Evolutionary conservation across 2,113 vertebrate genomes (phyloP).

Genomic region (Thermophis baileyi): DNA sequence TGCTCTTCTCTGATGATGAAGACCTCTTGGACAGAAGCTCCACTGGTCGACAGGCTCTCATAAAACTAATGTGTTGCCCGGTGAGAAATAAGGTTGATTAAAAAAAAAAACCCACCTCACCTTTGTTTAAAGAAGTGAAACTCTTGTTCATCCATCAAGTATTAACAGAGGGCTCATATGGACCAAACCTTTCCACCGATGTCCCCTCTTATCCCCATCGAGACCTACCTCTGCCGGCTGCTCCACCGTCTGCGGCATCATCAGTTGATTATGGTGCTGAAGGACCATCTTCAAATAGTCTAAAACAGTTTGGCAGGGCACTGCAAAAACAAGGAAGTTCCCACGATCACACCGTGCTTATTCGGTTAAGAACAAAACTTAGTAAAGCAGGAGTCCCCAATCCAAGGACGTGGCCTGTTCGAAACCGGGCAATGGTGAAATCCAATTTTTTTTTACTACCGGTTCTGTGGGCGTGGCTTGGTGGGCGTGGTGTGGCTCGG

Average conservation of each 20-base stretch:
- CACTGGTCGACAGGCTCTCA: neutral
- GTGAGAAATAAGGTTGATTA: neutral
- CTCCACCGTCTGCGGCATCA: constrained; percentile 82
- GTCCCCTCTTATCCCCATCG: neutral
- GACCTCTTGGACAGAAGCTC: no score
- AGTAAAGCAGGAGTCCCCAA: no score
- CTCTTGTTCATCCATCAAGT: neutral
- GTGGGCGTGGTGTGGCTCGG: no score
- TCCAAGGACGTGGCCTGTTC: no score
- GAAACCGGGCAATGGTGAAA: no score
- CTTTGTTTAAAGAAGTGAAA: neutral
- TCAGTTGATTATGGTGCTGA: constrained; percentile 91
- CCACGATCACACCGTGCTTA: constrained; percentile 12
- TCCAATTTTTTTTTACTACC: no score
- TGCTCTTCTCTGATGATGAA: no score
- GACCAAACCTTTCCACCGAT: neutral
- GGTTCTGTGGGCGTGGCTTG: no score
- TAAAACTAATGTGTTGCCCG: neutral
- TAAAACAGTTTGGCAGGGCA: constrained; percentile 93
- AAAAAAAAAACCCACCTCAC: neutral
- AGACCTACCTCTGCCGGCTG: constrained; percentile 86
- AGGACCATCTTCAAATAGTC: constrained; percentile 95
- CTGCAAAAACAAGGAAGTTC: constrained; percentile 68
- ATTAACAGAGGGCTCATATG: neutral
- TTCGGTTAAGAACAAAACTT: neutral